Base-by-base conservation (phyloP, 1,140 invertebrate genomes). In the Drosophila micromelanica region DNA sequence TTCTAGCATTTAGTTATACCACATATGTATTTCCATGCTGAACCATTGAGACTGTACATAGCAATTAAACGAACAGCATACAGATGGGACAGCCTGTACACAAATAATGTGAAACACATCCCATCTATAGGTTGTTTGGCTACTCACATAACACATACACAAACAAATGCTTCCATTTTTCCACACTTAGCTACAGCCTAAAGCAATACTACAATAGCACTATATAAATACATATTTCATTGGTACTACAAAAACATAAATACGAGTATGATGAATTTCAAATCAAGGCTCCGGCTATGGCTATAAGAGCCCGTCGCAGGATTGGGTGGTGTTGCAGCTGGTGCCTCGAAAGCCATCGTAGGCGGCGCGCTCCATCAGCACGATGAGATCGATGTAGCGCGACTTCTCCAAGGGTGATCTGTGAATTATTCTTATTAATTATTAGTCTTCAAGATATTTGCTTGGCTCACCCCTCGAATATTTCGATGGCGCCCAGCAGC, bases 401-500 rank as follows among this genome's bases (percentile, higher is more conserved):
- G 78, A 70, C 37, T 91, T 91, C 20, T 78, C 73, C 23, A 77
- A n/a, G 6, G 82, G 52, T 12, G 40, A 59, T 1, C 85, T 80
- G 54, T n/a, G 45, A 70, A 1, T 17, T 17, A 17, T 17, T 17
- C 1, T 17, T 17, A 17, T 17, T 17, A 1, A 17, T 17, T 17
- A 17, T 17, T 17, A 30, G 13, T 40, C 8, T 9, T 9, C 15
- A 20, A 30, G 23, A 90, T 11, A 6, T 7, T 30, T 27, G 13
- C 27, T 30, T 17, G 13, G 55, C 93, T 92, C 93, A 96, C 96
- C 94, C 94, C 70, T 95, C 93, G 27, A 96, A 92, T 51, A 96
- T 93, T 90, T 95, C 95, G 5, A 95, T 94, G 37, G 95, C 94
- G 77, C 96, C 95, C 43, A 96, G 79, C 1, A 97, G 90, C 63